A percentile compares a stretch with the other conserved stretches of the same genome.
These are phyloP conservation scores for Bhutanitis thaidina DNA, from an alignment of 2,888 invertebrate species.

Conservation along the genomic window DNA sequence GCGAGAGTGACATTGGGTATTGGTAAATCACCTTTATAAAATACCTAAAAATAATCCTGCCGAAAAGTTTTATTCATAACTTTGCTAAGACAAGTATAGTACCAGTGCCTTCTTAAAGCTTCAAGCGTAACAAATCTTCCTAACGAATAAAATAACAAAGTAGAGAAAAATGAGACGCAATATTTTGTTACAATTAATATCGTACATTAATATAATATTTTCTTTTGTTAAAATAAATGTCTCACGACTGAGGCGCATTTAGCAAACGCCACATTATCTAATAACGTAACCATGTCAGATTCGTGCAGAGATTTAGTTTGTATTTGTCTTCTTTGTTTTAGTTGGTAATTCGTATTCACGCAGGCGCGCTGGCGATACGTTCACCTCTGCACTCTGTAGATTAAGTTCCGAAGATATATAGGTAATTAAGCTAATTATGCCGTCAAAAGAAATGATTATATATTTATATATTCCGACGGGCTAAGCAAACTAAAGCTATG, in stretches of 20 bases:
- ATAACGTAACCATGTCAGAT: conserved; percentile 31
- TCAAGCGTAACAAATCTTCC: too few species aligned
- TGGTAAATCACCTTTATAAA: too few species aligned
- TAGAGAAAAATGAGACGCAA: conserved; percentile 41
- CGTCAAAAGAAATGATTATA: not conserved
- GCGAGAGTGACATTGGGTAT: too few species aligned
- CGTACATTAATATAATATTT: not conserved
- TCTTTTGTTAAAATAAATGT: conserved; percentile 13
- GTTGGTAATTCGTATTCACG: conserved; percentile 33
- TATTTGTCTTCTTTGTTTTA: conserved; percentile 32
- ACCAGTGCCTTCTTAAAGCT: too few species aligned
- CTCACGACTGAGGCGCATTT: conserved; percentile 22
- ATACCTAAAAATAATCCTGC: too few species aligned
- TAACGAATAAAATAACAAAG: not conserved
- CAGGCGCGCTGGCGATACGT: conserved; percentile 25
- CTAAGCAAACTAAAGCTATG: too few species aligned
- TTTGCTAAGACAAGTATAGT: too few species aligned
- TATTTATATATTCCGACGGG: not conserved
- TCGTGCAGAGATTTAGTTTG: conserved; percentile 29
- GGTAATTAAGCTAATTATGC: conserved; percentile 14
- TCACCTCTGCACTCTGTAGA: conserved; percentile 23
- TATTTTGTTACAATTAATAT: conserved; percentile 31
- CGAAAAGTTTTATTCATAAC: too few species aligned
- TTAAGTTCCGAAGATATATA: conserved; percentile 15
- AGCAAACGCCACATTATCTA: conserved; percentile 27